Percentiles rank a stretch among this genome's conserved stretches.
Conservation (phyloP, 1,140 invertebrate genomes). For the Anastatus disparis region DNA sequence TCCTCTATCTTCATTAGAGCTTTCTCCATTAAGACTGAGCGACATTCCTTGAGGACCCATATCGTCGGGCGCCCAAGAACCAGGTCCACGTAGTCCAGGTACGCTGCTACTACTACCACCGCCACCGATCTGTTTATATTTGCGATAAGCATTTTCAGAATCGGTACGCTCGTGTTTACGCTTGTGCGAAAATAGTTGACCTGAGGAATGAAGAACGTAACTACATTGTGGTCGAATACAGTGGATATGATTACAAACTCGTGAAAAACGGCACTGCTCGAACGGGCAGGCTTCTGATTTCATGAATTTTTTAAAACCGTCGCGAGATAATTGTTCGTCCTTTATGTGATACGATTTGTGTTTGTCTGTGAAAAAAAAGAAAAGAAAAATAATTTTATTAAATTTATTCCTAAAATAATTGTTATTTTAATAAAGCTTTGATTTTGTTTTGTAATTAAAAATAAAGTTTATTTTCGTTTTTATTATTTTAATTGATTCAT, state of each 20-base stretch:
- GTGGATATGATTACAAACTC: conserved; percentile 97
- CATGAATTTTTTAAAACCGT: conserved; percentile 99
- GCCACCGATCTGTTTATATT: conserved; percentile 70
- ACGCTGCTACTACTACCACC: not conserved
- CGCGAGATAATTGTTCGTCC: conserved; percentile 93
- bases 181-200: conserved; percentile 97
- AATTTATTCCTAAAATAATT: too few relatives aligned
- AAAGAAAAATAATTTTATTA: too few relatives aligned
- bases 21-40: conserved; percentile 64
- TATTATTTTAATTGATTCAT: too few relatives aligned
- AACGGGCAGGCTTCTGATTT: conserved; percentile 95
- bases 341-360: conserved; percentile 99
- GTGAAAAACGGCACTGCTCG: conserved; percentile 90
- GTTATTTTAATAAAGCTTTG: too few relatives aligned
- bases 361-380: conserved; percentile 80
- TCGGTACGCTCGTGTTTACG: conserved; percentile 95
- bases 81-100: not conserved
- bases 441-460: too few relatives aligned
- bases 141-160: conserved; percentile 84
- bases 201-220: conserved; percentile 95
- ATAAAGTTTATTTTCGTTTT: too few relatives aligned
- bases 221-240: conserved; percentile 95
- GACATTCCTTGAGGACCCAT: conserved; percentile 53
- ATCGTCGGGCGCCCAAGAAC: conserved; percentile 17
- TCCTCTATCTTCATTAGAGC: conserved; percentile 66